A percentile compares a stretch with the other conserved stretches of the same genome.
Evolutionary conservation across 2,113 vertebrate species (phyloP).

Genomic region (Saccopteryx bilineata): DNA sequence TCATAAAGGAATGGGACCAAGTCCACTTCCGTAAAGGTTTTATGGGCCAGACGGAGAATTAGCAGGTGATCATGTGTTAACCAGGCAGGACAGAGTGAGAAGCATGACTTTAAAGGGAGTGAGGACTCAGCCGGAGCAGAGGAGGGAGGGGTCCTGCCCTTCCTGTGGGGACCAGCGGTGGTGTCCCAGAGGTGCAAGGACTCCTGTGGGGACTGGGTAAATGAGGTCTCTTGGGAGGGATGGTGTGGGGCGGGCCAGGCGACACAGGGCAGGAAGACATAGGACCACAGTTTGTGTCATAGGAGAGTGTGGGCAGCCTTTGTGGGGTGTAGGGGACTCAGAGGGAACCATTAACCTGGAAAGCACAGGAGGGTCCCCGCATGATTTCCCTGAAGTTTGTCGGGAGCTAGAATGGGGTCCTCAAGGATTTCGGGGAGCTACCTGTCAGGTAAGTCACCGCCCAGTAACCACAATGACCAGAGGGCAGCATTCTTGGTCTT

Average conservation of each 20-base stretch:
- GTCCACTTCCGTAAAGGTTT: fast-evolving
- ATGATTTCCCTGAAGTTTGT: fast-evolving
- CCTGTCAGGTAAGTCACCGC: fast-evolving
- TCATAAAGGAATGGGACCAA: no score
- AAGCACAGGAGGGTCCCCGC: no score
- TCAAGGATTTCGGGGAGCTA: fast-evolving
- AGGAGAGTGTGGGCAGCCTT: not conserved
- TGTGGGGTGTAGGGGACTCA: not conserved
- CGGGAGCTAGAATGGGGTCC: no score
- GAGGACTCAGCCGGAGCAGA: fast-evolving
- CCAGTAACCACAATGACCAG: no score
- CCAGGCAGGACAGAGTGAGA: not conserved
- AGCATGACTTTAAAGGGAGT: no score
- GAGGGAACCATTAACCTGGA: no score
- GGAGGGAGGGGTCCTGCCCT: not conserved
- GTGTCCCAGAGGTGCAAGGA: no score
- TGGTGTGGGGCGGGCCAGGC: fast-evolving
- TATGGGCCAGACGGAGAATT: not conserved
- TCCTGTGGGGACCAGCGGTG: not conserved
- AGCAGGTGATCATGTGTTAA: fast-evolving
- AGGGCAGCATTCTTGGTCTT: not conserved
- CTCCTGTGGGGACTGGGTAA: not conserved
- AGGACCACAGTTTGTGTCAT: fast-evolving
- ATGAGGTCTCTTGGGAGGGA: no score
- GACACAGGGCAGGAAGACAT: fast-evolving